A percentile compares a stretch with the other conserved stretches of the same genome.
Conservation (phyloP, 2,113 vertebrate genomes). For the Anguilla rostrata region DNA sequence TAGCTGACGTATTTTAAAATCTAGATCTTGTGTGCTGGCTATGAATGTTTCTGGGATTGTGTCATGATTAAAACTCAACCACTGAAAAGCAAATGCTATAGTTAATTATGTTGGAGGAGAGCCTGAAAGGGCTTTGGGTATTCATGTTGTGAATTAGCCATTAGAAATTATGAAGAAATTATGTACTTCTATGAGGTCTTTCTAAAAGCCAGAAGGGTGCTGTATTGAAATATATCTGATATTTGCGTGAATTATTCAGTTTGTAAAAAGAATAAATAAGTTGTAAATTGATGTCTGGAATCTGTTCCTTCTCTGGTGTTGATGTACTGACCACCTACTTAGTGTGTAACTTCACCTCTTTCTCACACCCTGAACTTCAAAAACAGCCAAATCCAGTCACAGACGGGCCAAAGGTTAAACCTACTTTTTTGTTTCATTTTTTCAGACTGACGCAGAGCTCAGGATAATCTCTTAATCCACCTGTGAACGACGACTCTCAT, state of each 20-base stretch:
- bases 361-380: constrained; percentile 48
- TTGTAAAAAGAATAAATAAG: background rate
- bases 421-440: constrained; percentile 42
- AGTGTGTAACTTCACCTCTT: constrained; percentile 41
- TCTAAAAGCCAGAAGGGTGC: too few relatives aligned
- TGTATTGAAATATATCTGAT: too few relatives aligned
- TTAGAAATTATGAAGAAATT: too few relatives aligned
- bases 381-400: constrained; percentile 57
- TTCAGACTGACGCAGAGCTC: constrained; percentile 46
- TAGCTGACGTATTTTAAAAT: background rate
- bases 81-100: background rate
- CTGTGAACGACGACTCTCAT: constrained; percentile 53
- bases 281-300: background rate
- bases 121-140: background rate
- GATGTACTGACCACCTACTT: constrained; percentile 55
- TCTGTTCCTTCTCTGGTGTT: constrained; percentile 19
- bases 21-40: too few relatives aligned
- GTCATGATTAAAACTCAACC: background rate
- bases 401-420: constrained; percentile 26
- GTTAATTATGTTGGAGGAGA: background rate
- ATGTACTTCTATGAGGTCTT: too few relatives aligned
- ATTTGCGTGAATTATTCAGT: too few relatives aligned
- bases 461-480: constrained; percentile 51
- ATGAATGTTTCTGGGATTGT: background rate
- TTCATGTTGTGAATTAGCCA: background rate